These are phyloP conservation scores for Pelecanoides urinatrix DNA, from an alignment of 2,113 vertebrate species.

Conservation along the genomic window DNA sequence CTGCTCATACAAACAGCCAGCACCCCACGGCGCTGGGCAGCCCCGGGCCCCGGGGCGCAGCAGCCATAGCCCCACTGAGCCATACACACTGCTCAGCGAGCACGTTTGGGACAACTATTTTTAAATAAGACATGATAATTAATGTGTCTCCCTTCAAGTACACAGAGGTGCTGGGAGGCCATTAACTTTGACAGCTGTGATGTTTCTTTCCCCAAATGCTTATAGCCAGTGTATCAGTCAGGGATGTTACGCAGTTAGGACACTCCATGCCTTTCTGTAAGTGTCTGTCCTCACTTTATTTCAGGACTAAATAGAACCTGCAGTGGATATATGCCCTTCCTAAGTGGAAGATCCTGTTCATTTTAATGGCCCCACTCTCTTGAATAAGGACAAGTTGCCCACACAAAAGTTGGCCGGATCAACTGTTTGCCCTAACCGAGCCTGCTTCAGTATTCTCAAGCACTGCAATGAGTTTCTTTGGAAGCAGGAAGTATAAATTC, in stretches of 20 bases:
- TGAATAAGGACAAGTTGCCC: background rate
- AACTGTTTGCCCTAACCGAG: background rate
- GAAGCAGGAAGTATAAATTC: background rate
- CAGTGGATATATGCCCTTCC: background rate
- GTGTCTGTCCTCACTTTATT: background rate
- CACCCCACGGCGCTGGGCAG: fast-evolving
- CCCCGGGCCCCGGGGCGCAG: fast-evolving
- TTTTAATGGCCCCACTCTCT: background rate
- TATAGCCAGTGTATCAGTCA: background rate
- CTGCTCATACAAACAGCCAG: background rate
- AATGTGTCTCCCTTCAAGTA: background rate
- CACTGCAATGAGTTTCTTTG: background rate
- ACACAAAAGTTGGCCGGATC: background rate
- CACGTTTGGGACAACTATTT: background rate
- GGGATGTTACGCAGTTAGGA: background rate
- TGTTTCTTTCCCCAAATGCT: background rate
- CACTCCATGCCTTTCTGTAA: background rate
- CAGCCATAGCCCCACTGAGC: background rate
- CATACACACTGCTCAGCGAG: background rate
- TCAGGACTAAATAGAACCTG: background rate
- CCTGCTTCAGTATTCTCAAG: background rate
- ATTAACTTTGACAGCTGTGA: background rate
- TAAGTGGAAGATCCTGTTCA: background rate
- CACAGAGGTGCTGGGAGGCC: background rate
- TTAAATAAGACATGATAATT: background rate